phyloP scores from a whole-genome alignment of 2,113 vertebrate genomes.

The Anguilla japonica region DNA sequence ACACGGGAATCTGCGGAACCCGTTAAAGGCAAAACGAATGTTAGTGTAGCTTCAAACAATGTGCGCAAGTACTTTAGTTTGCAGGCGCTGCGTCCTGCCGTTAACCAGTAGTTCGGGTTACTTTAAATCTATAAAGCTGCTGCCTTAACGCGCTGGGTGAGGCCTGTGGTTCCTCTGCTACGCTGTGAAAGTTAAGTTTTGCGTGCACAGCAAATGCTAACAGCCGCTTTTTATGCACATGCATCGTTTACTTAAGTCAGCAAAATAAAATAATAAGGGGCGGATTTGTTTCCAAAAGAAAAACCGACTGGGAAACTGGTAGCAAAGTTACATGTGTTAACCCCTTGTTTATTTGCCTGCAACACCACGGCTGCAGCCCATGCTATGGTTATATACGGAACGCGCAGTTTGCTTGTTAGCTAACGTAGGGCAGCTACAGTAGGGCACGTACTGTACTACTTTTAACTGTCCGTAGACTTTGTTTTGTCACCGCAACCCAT shows the following conservation, averaged over 20 bases:
- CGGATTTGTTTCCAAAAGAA: neutral
- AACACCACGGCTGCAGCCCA: neutral
- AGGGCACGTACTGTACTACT: neutral
- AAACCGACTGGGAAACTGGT: neutral
- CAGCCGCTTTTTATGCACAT: neutral
- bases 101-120: slow-evolving; percentile 11
- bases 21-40: neutral
- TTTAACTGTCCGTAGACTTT: neutral
- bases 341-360: slow-evolving; percentile 20
- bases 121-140: slow-evolving; percentile 33
- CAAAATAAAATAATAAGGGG: neutral
- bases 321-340: slow-evolving; percentile 1
- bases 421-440: neutral
- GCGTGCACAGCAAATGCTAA: neutral
- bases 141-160: slow-evolving; percentile 33
- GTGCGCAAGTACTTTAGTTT: neutral
- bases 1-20: neutral
- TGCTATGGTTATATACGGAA: neutral
- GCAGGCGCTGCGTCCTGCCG: neutral
- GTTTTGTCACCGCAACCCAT: neutral
- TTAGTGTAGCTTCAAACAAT: neutral
- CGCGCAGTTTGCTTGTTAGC: neutral
- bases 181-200: neutral
- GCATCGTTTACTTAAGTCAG: neutral
- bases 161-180: neutral